These are phyloP conservation scores for Podarcis muralis DNA, from an alignment of 2,113 vertebrate genomes.

Conservation along the genomic window DNA sequence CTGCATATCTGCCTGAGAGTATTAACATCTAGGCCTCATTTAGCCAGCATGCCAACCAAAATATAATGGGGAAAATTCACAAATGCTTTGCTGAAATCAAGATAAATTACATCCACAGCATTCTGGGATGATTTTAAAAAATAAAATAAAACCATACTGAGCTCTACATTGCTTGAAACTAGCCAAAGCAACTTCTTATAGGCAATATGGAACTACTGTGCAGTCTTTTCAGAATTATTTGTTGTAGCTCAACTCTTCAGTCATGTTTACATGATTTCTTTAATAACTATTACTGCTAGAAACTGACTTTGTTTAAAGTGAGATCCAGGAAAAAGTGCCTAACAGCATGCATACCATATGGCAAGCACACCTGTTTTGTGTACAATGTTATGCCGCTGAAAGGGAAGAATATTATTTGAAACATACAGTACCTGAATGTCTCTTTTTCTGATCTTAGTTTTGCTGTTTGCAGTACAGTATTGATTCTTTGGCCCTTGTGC, in stretches of 20 bases:
- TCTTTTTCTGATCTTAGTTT: neutral
- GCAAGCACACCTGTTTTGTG: neutral
- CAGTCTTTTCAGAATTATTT: neutral
- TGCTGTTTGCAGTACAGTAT: neutral
- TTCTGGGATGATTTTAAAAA: neutral
- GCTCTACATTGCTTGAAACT: neutral
- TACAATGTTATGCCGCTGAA: neutral
- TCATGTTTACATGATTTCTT: neutral
- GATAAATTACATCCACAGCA: neutral
- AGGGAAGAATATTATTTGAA: conserved; percentile 4
- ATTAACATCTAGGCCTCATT: neutral
- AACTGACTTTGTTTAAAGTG: neutral
- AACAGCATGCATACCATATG: neutral
- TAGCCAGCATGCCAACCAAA: neutral
- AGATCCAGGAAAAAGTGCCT: neutral
- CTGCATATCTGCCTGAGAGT: neutral
- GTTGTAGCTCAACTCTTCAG: neutral
- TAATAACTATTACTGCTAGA: neutral
- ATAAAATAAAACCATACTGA: neutral
- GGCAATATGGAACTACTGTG: neutral
- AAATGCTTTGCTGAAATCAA: neutral
- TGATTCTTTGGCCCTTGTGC: neutral
- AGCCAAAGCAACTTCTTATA: neutral
- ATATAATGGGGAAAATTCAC: neutral
- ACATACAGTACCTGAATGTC: neutral